phyloP scores from a whole-genome alignment of 53 echinoderm and acorn worm species.

The Apostichopus leukothele region DNA sequence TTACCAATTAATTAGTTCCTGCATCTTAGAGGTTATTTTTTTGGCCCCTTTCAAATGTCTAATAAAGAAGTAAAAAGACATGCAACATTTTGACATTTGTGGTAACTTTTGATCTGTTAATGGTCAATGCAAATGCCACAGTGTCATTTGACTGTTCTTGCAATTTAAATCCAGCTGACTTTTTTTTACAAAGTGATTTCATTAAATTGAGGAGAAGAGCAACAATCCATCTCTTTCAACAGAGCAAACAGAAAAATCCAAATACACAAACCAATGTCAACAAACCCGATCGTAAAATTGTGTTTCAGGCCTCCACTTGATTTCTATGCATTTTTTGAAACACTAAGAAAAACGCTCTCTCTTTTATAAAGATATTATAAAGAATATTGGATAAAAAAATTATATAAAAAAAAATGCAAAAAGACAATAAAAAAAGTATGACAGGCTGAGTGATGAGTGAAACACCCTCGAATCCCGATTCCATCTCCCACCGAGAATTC shows the following conservation, averaged over 20 bases:
- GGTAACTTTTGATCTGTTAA: no score
- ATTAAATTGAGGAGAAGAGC: no score
- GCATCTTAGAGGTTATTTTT: no score
- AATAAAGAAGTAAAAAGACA: no score
- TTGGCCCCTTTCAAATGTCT: no score
- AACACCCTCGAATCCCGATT: neutral
- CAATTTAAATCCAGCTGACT: no score
- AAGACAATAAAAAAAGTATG: neutral
- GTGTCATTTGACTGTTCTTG: no score
- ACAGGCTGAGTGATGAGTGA: slow-evolving; percentile 16
- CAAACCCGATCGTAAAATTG: neutral
- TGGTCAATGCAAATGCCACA: no score
- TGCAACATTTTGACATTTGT: no score
- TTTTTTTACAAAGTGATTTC: no score
- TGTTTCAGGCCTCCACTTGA: neutral
- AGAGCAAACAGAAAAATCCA: neutral
- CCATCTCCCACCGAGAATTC: slow-evolving; percentile 12
- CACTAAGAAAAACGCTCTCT: neutral
- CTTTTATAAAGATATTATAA: neutral
- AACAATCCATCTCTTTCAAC: no score
- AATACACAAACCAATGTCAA: neutral
- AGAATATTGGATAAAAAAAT: neutral
- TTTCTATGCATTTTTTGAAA: neutral
- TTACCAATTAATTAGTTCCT: no score
- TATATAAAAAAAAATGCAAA: neutral